Evolutionary conservation across 2,797 vertebrate species (phyloP).

Genomic region (Lepilemur ruficaudatus): DNA sequence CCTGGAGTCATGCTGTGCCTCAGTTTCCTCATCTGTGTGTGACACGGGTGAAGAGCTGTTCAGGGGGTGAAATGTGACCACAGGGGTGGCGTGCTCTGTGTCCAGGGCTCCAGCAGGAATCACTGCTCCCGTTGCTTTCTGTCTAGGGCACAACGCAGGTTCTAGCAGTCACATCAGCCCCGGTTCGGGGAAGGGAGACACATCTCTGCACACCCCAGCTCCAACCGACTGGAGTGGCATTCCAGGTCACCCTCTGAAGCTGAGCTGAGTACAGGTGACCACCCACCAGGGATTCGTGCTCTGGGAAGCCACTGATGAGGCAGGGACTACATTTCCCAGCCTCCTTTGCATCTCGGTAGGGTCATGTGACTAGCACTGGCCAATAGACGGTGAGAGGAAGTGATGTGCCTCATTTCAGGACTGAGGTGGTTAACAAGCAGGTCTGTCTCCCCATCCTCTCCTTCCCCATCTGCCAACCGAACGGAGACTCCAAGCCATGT

Average conservation of each 20-base stretch:
- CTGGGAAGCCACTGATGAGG: background rate
- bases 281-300: background rate
- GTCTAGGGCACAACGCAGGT: background rate
- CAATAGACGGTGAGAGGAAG: background rate
- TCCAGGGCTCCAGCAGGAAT: background rate
- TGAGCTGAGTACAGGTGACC: background rate
- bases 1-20: fast-evolving
- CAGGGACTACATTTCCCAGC: conserved; percentile 52
- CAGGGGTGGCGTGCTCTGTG: background rate
- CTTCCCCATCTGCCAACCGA: background rate
- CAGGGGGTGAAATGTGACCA: background rate
- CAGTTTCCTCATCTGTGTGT: background rate
- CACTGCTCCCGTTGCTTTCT: background rate
- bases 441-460: background rate
- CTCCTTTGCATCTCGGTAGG: background rate
- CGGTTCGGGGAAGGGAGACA: background rate
- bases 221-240: background rate
- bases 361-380: conserved; percentile 17
- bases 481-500: background rate
- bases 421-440: background rate
- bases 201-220: background rate
- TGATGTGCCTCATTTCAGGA: background rate
- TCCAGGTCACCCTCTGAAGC: background rate
- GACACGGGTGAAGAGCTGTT: no score
- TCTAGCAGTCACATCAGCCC: background rate